Evolutionary conservation across 2,797 vertebrate genomes (phyloP).

Genomic region (Sebastes jordani): DNA sequence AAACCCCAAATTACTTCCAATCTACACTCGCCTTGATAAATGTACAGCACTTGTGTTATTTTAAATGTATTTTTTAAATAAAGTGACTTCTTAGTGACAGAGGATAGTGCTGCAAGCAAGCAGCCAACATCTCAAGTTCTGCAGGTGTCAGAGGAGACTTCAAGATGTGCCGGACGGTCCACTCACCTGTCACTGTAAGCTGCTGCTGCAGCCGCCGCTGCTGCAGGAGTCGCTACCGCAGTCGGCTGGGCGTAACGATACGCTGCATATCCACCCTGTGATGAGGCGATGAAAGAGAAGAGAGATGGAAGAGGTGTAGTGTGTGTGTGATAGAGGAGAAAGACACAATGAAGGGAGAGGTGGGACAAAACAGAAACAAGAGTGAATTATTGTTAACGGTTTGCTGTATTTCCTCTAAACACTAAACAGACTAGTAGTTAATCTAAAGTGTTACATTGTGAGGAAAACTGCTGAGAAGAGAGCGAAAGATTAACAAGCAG

Average conservation of each 20-base stretch:
- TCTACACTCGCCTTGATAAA: background rate
- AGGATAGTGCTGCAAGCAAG: background rate
- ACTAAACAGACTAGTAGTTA: constrained; percentile 46
- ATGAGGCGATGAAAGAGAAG: constrained; percentile 25
- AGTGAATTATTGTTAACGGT: constrained; percentile 40
- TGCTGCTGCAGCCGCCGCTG: constrained; percentile 91
- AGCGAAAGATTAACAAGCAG: constrained; percentile 83
- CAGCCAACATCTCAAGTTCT: background rate
- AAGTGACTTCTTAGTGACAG: background rate
- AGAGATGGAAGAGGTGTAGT: background rate
- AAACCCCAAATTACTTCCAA: background rate
- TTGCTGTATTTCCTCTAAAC: constrained; percentile 7
- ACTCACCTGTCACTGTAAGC: constrained; percentile 97
- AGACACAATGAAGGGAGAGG: constrained; percentile 1
- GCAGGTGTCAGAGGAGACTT: background rate
- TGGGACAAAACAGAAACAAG: constrained; percentile 32
- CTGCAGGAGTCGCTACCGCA: constrained; percentile 89
- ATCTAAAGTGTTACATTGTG: constrained; percentile 72
- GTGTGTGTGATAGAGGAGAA: background rate
- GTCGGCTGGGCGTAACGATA: constrained; percentile 97
- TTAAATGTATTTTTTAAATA: background rate
- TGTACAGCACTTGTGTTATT: no score
- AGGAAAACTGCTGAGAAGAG: constrained; percentile 73
- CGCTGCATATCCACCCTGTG: constrained; percentile 95
- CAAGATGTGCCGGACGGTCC: background rate